phyloP scores from a whole-genome alignment of 2,797 vertebrate genomes.

The Macropodus opercularis region DNA sequence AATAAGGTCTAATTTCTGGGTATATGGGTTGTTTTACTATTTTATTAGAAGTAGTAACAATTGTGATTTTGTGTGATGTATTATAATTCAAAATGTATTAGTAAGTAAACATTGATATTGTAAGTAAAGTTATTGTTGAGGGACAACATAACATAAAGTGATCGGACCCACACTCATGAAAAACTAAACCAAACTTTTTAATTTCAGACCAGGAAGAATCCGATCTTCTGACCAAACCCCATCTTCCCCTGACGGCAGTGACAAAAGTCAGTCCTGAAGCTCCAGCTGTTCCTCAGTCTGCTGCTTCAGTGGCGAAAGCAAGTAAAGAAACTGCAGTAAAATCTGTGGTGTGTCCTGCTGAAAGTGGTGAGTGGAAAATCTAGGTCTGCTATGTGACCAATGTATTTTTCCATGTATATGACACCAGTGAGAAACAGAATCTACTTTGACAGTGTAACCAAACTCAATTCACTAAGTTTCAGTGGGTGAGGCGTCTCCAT shows the following conservation, averaged over 20 bases:
- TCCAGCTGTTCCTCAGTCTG: slow-evolving; percentile 12
- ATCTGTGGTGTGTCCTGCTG: slow-evolving; percentile 5
- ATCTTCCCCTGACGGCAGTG: slow-evolving; percentile 41
- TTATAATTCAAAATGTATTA: too few species aligned
- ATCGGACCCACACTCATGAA: accelerated
- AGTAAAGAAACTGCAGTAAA: slow-evolving; percentile 13
- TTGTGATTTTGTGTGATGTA: too few species aligned
- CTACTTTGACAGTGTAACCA: not conserved
- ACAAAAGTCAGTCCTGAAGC: slow-evolving; percentile 38
- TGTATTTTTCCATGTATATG: not conserved
- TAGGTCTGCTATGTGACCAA: not conserved
- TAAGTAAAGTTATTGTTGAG: not conserved
- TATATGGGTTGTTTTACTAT: too few species aligned
- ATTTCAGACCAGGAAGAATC: slow-evolving; percentile 45
- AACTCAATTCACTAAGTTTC: not conserved
- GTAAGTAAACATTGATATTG: not conserved
- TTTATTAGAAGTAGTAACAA: not conserved
- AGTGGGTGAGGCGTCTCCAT: not conserved
- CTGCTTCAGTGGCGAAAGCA: not conserved
- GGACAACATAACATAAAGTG: not conserved
- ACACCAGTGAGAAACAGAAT: not conserved
- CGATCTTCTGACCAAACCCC: slow-evolving; percentile 20
- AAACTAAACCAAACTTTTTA: not conserved
- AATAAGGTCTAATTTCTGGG: too few species aligned
- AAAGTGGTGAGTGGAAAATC: slow-evolving; percentile 21